phyloP scores from a whole-genome alignment of 53 echinoderm and acorn worm genomes.

The Mesocentrotus franciscanus region DNA sequence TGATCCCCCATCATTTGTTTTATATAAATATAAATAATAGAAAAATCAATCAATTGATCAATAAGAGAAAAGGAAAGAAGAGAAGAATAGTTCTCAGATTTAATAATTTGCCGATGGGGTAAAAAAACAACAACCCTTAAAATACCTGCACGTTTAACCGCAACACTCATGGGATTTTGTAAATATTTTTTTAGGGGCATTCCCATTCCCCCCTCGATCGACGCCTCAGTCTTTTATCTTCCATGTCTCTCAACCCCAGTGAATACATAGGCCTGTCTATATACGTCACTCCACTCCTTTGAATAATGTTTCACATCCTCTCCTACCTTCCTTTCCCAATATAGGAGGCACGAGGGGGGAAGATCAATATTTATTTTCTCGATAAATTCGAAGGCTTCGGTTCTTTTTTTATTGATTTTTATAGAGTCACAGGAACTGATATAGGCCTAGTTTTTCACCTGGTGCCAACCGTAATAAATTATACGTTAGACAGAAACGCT shows the following conservation, averaged over 20 bases:
- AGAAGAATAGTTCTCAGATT: too few species aligned
- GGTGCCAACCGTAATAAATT: background rate
- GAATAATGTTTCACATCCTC: slow-evolving; percentile 11
- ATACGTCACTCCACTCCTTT: slow-evolving; percentile 24
- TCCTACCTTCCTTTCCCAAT: background rate
- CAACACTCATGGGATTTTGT: too few species aligned
- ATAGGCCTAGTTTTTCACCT: background rate
- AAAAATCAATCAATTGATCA: too few species aligned
- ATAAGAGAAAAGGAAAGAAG: too few species aligned
- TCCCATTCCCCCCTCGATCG: background rate
- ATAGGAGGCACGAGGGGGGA: background rate
- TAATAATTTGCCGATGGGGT: too few species aligned
- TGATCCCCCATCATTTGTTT: too few species aligned
- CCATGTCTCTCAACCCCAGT: background rate
- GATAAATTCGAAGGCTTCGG: background rate
- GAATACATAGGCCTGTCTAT: background rate
- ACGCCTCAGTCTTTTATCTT: background rate
- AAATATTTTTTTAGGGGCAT: background rate
- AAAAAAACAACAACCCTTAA: too few species aligned
- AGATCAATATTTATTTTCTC: slow-evolving; percentile 8
- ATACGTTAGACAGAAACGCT: too few species aligned
- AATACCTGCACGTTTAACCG: too few species aligned
- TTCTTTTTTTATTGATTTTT: background rate
- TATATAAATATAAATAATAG: too few species aligned
- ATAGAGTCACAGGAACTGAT: background rate